phyloP scores from a whole-genome alignment of 2,797 vertebrate genomes.

The Tragelaphus oryx region DNA sequence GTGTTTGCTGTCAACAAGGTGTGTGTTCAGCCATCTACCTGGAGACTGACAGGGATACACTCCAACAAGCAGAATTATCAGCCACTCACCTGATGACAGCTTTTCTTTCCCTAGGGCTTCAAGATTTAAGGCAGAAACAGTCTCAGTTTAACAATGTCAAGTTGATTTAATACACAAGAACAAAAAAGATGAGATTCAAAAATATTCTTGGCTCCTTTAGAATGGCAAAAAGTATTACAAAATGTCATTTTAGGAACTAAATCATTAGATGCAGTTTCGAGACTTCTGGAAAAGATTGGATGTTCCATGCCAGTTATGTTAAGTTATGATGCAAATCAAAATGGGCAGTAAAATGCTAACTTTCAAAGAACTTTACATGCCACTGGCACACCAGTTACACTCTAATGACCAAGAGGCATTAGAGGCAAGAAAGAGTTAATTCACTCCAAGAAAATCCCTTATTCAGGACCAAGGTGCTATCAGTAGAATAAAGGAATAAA shows the following conservation, averaged over 20 bases:
- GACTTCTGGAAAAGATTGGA: slow-evolving; percentile 43
- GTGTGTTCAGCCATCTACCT: slow-evolving; percentile 45
- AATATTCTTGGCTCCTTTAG: slow-evolving; percentile 40
- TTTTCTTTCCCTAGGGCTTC: slow-evolving; percentile 59
- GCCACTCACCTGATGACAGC: slow-evolving; percentile 25
- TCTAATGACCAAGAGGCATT: not conserved
- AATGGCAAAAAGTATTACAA: slow-evolving; percentile 51
- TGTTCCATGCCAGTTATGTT: slow-evolving; percentile 27
- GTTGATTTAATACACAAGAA: slow-evolving; percentile 63
- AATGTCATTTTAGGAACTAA: slow-evolving; percentile 48
- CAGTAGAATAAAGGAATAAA: not conserved
- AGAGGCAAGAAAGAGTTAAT: not conserved
- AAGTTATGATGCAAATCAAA: slow-evolving; percentile 41
- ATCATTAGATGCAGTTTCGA: slow-evolving; percentile 42
- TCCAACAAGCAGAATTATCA: slow-evolving; percentile 58
- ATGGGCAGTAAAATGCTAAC: slow-evolving; percentile 31
- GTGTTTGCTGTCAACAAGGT: slow-evolving; percentile 41
- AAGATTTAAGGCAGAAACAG: slow-evolving; percentile 43
- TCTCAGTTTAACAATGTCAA: slow-evolving; percentile 64
- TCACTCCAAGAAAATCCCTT: not conserved
- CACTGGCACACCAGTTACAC: not conserved
- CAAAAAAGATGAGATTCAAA: slow-evolving; percentile 56
- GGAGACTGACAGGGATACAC: slow-evolving; percentile 71
- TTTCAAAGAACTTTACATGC: slow-evolving; percentile 1
- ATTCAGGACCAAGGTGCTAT: not conserved